phyloP scores from a whole-genome alignment of 2,888 invertebrate genomes.

The Stenodera caucasica region DNA sequence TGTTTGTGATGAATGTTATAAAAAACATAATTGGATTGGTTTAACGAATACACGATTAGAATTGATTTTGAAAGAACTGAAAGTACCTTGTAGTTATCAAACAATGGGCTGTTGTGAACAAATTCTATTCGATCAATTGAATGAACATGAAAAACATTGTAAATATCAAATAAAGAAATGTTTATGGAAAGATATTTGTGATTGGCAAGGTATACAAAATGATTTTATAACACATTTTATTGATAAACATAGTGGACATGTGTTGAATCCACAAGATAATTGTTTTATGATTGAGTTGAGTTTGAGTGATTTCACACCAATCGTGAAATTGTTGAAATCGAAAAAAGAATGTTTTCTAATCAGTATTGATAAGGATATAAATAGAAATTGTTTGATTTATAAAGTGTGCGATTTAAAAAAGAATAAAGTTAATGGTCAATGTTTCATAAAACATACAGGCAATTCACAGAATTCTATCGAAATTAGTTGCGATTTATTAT shows the following conservation, averaged over 20 bases:
- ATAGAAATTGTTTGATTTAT: slow-evolving; percentile 39
- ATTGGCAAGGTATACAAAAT: slow-evolving; percentile 39
- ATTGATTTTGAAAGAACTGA: slow-evolving; percentile 36
- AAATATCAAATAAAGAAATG: slow-evolving; percentile 38
- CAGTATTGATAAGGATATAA: slow-evolving; percentile 37
- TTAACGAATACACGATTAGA: slow-evolving; percentile 39
- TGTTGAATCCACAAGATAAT: slow-evolving; percentile 41
- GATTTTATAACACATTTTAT: slow-evolving; percentile 44
- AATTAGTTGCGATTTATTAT: slow-evolving; percentile 40
- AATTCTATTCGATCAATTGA: slow-evolving; percentile 30
- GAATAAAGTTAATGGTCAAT: slow-evolving; percentile 36
- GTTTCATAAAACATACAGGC: slow-evolving; percentile 45
- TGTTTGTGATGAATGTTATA: slow-evolving; percentile 42
- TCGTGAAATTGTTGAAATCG: slow-evolving; percentile 41
- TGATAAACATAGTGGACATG: slow-evolving; percentile 41
- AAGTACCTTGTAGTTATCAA: slow-evolving; percentile 42
- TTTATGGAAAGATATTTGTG: slow-evolving; percentile 35
- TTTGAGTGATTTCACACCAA: slow-evolving; percentile 34
- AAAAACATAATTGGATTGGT: slow-evolving; percentile 29
- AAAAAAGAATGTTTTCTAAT: slow-evolving; percentile 41
- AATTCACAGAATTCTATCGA: slow-evolving; percentile 42
- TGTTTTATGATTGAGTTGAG: slow-evolving; percentile 42
- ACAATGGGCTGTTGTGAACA: slow-evolving; percentile 39
- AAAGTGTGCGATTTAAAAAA: slow-evolving; percentile 43
- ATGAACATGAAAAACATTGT: slow-evolving; percentile 37